Base-by-base conservation (phyloP, 2,888 invertebrate genomes). In the Lasiommata megera region DNA sequence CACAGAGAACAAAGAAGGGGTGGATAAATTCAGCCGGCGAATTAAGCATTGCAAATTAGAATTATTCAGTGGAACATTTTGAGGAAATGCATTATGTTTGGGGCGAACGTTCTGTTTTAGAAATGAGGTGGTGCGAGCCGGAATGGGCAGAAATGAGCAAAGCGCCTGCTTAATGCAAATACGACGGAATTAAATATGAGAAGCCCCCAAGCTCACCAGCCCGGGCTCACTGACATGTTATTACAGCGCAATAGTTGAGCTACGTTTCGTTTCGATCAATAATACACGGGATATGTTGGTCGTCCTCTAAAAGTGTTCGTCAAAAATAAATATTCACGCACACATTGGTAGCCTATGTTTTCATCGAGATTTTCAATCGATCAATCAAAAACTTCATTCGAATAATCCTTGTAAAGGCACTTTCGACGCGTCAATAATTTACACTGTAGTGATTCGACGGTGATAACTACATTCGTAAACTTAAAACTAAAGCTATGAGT, bases 121-220 rank as follows among this genome's bases (percentile, higher is more conserved):
- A 37, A 50, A 18, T 23, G 37, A 18, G 48, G 12, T 6, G 47
- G 17, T 18, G n/a, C n/a, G 23, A 11, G 41, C n/a, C 5, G 23
- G n/a, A 40, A 23, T n/a, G 18, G 11, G 23, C 43, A 43, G 43
- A 23, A 38, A 12, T 23, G 43, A 12, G 43, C 28, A 12, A 1
- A 11, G 23, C 37, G 36, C 18, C 50, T 37, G 50, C 9, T 50
- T 50, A 50, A 50, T 50, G 50, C 23, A 37, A 37, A 50, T 23
- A 11, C 3, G 11, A 11, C 37, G 23, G 37, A 14, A 50, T 50
- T 12, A 37, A 12, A 36, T 23, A 48, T 48, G 47, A 47, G 18
- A 18, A 14, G 17, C 8, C 9, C 14, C 34, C 16, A 9, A 31
- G 7, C 46, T 11, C 6, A 6, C 31, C 5, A 31, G 11, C 43